These are phyloP conservation scores for Portunus trituberculatus DNA, from an alignment of 1,140 invertebrate genomes.

Conservation along the genomic window DNA sequence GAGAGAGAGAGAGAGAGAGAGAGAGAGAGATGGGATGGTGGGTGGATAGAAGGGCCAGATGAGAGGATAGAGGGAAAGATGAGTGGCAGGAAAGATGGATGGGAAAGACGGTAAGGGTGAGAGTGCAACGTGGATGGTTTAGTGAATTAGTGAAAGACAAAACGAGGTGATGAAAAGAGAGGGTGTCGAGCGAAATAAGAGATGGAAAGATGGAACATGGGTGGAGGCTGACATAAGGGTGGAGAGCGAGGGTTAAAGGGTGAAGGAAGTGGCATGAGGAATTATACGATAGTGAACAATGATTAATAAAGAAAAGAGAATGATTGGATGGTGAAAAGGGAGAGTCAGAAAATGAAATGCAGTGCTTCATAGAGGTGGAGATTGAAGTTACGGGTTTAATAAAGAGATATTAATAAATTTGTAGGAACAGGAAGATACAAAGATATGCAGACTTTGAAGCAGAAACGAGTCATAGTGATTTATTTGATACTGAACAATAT, in stretches of 20 bases:
- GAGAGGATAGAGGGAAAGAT: neutral
- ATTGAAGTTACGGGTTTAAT: neutral
- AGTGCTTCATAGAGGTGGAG: neutral
- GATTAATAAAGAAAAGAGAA: neutral
- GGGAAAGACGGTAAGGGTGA: neutral
- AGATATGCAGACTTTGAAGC: neutral
- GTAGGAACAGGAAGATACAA: neutral
- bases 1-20: neutral
- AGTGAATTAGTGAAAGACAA: neutral
- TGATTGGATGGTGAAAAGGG: neutral
- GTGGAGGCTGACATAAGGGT: neutral
- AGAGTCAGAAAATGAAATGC: neutral
- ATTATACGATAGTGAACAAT: neutral
- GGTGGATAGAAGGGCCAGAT: neutral
- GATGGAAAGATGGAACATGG: neutral
- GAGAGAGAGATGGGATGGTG: no score
- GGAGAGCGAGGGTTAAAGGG: neutral
- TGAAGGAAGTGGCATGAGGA: neutral
- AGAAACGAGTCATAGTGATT: no score
- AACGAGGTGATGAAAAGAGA: conserved; percentile 2
- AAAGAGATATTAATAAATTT: no score
- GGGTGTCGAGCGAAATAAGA: conserved; percentile 12
- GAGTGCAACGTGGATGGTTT: neutral
- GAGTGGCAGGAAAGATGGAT: neutral
- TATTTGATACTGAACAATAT: no score